phyloP scores from a whole-genome alignment of 2,888 invertebrate genomes.

The Eutolmus rufibarbis region DNA sequence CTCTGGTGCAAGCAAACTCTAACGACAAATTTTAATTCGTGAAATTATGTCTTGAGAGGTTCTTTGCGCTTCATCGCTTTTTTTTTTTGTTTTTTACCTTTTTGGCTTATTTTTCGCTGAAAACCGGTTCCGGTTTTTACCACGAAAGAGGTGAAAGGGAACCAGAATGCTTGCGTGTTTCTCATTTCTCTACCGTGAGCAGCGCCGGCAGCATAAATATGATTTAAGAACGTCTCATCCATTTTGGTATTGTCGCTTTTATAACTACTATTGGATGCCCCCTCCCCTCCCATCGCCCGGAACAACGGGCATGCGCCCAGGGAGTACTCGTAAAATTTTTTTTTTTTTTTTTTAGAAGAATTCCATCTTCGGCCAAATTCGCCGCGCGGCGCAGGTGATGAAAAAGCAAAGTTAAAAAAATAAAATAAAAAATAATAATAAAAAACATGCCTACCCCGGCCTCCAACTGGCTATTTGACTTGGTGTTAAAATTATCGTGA shows the following conservation, averaged over 20 bases:
- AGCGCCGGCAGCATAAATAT: neutral
- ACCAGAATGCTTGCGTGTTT: neutral
- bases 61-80: neutral
- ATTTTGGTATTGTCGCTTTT: neutral
- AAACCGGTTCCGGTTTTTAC: slow-evolving; percentile 32
- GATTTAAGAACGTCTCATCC: neutral
- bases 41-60: neutral
- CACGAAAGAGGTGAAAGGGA: slow-evolving; percentile 10
- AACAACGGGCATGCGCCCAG: neutral
- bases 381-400: neutral
- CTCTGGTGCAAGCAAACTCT: neutral
- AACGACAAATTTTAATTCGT: slow-evolving; percentile 8
- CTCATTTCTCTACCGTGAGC: neutral
- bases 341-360: neutral
- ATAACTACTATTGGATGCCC: neutral
- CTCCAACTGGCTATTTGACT: neutral
- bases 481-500: neutral
- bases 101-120: neutral
- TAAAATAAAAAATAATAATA: too few species aligned
- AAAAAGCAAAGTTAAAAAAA: neutral
- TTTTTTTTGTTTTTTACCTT: neutral
- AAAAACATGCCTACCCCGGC: neutral
- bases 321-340: neutral
- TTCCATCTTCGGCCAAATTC: neutral
- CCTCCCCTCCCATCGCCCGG: neutral